Conservation (phyloP, 35 echinoderm and acorn worm genomes). For the Stichopus chloronotus region DNA sequence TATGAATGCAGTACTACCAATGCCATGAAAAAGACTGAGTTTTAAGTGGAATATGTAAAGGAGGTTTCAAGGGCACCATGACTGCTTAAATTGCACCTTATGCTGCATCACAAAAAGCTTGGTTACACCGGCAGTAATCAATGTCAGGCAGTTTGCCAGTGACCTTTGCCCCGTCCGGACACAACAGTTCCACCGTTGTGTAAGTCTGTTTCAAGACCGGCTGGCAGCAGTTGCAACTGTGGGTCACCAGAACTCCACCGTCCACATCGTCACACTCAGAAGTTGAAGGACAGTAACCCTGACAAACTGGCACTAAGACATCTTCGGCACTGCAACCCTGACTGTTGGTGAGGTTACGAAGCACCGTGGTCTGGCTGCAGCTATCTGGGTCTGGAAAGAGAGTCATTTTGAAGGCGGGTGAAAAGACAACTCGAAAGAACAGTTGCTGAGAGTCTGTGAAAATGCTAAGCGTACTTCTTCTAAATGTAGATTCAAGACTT, state of each 20-base stretch:
- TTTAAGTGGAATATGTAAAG: too few relatives aligned
- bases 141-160: constrained; percentile 14
- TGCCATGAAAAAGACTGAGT: too few relatives aligned
- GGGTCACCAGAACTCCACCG: constrained; percentile 7
- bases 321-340: constrained; percentile 58
- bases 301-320: constrained; percentile 44
- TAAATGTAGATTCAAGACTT: too few relatives aligned
- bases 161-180: constrained; percentile 12
- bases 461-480: too few relatives aligned
- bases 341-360: constrained; percentile 65
- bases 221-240: not conserved
- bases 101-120: not conserved
- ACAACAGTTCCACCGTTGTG: not conserved
- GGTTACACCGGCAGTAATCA: not conserved
- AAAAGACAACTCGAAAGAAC: too few relatives aligned
- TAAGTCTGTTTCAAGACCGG: not conserved
- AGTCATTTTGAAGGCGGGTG: not conserved
- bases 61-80: too few relatives aligned
- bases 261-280: constrained; percentile 1
- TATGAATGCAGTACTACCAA: too few relatives aligned
- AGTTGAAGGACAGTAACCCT: constrained; percentile 50
- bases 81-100: not conserved
- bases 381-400: constrained; percentile 25
- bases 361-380: not conserved
- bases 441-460: too few relatives aligned